Base-by-base conservation (phyloP, 30 jellyfish, hydroid and myxozoan genomes). In the Hydractinia echinata region DNA sequence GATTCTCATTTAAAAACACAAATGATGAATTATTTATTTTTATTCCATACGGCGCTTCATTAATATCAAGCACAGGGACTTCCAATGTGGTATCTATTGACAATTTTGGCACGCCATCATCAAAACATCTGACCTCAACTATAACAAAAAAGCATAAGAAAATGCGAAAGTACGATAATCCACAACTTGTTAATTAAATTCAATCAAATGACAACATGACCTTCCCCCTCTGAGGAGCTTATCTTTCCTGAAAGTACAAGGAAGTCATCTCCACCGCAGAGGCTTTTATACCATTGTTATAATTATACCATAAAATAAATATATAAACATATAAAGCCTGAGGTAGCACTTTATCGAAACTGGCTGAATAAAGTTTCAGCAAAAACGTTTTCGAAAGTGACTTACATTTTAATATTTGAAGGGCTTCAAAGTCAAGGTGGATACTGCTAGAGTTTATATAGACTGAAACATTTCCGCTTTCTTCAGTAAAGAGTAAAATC, bases 101-200 rank as follows among this genome's bases (percentile, higher is more conserved):
- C 78, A 82, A 30, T 4, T 86, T 62, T 61, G 97, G 97, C 74
- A 50, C 55, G 10, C 97, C 97, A 61, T 82, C 83, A 79, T 91
- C 97, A 82, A 60, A 74, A 60, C 97, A 91, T 58, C 71, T 87
- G 8, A 91, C 53, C 6, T 82, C 79, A 2, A 68, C 97, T 91
- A 53, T 53, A 84, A 72, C 48, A 86, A 60, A 64, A 51, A 10
- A 76, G 8, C 8, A 7, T 44, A 64, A 64, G 1, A 39, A 62
- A 7, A n/a, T 64, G 74, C 19, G 7, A 71, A 71, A 51, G 11
- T 58, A 30, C 44, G 44, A 30, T 30, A 30, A 30, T 30, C 44
- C 44, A 30, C 2, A 30, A 30, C 44, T 30, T 30, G 44, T 30
- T 30, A 30, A 30, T 30, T 30, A 30, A 30, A 30, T 30, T 30